Conservation (phyloP, 2,888 invertebrate genomes). For the Dicyrtoma fusca region DNA sequence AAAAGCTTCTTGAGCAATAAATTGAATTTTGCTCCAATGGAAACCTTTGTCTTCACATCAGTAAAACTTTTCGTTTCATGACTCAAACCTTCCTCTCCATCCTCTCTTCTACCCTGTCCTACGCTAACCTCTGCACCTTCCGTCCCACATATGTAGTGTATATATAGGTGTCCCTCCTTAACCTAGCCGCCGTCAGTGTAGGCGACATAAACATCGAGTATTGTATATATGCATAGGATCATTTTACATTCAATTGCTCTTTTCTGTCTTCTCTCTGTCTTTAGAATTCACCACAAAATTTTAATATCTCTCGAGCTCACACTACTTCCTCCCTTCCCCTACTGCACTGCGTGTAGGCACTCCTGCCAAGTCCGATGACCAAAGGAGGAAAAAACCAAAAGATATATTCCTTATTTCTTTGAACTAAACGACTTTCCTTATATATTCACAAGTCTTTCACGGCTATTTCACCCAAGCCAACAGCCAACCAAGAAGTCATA, state of each 20-base stretch:
- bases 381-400: background rate
- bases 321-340: too few relatives aligned
- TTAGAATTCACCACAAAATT: background rate
- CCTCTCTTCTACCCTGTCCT: background rate
- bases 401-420: background rate
- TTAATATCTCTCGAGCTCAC: too few relatives aligned
- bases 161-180: too few relatives aligned
- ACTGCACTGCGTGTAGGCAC: too few relatives aligned
- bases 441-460: background rate
- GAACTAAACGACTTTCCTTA: background rate
- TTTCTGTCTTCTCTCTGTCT: background rate
- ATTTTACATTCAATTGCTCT: background rate
- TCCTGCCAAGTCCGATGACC: background rate
- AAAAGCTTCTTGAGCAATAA: constrained; percentile 31
- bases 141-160: too few relatives aligned
- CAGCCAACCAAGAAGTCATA: too few relatives aligned
- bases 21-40: constrained; percentile 34
- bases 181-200: too few relatives aligned
- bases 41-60: constrained; percentile 35
- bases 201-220: too few relatives aligned
- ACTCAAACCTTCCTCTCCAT: constrained; percentile 3
- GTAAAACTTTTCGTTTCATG: constrained; percentile 23
- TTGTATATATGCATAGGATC: too few relatives aligned
- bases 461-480: too few relatives aligned
- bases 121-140: too few relatives aligned